Percentiles rank a stretch among this genome's conserved stretches.
phyloP scores from a whole-genome alignment of 2,113 vertebrate genomes.

The Thalassoma bifasciatum region DNA sequence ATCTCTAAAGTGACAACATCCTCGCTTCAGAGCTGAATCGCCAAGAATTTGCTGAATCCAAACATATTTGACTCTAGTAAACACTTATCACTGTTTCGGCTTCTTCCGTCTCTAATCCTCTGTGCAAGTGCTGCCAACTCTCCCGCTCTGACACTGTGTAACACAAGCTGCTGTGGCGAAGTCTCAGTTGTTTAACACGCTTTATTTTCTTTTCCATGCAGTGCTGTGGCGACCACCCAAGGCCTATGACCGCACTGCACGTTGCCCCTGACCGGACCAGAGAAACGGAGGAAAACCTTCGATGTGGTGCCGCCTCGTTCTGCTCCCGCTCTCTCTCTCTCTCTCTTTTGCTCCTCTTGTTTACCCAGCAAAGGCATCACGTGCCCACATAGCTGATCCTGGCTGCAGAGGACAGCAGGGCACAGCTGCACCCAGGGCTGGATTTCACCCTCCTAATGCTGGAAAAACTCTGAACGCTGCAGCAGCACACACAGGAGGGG shows the following conservation, averaged over 20 bases:
- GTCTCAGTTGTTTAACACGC: constrained; percentile 27
- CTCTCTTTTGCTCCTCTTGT: constrained; percentile 1
- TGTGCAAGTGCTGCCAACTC: constrained; percentile 4
- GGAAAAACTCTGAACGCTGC: constrained; percentile 35
- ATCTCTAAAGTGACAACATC: neutral
- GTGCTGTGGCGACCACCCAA: constrained; percentile 51
- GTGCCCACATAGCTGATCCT: constrained; percentile 42
- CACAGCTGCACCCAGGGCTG: constrained; percentile 58
- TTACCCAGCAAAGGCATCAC: constrained; percentile 41
- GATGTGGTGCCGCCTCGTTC: constrained; percentile 16
- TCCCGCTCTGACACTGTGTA: constrained; percentile 32
- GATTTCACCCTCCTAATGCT: constrained; percentile 53
- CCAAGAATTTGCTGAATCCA: constrained; percentile 19
- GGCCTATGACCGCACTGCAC: constrained; percentile 41
- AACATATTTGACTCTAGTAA: constrained; percentile 30
- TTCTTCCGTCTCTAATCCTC: constrained; percentile 15
- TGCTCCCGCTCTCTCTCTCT: constrained; percentile 20
- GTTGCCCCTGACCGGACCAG: constrained; percentile 27
- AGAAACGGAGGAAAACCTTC: constrained; percentile 38
- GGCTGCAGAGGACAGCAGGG: constrained; percentile 54
- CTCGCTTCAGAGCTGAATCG: neutral
- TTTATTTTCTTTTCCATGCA: constrained; percentile 55
- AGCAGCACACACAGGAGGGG: neutral
- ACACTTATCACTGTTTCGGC: constrained; percentile 20
- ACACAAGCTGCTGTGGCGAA: constrained; percentile 43